These are phyloP conservation scores for Pogonocichla stellata DNA, from an alignment of 2,113 vertebrate genomes.

Conservation along the genomic window DNA sequence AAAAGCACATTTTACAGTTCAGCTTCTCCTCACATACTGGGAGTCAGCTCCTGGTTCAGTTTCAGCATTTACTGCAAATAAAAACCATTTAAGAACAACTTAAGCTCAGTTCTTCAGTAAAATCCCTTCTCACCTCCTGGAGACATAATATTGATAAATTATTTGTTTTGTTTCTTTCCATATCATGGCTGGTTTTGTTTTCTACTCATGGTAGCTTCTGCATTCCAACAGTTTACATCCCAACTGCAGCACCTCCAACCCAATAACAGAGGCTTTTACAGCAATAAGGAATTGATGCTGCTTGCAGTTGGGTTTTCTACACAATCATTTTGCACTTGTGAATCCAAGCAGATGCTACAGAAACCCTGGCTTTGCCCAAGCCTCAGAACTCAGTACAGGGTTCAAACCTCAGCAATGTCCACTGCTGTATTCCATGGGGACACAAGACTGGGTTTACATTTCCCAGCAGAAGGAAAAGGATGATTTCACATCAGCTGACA, in stretches of 20 bases:
- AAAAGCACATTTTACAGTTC: neutral
- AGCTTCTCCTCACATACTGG: neutral
- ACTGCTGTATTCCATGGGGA: neutral
- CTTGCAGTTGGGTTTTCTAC: neutral
- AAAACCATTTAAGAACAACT: neutral
- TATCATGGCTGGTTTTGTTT: neutral
- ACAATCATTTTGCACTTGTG: neutral
- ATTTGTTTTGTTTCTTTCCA: neutral
- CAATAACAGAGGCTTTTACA: neutral
- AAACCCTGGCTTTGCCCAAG: neutral
- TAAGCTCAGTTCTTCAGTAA: neutral
- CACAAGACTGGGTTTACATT: neutral
- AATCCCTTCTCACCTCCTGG: neutral
- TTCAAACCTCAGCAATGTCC: neutral
- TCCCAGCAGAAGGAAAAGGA: neutral
- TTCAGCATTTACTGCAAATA: neutral
- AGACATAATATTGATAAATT: fast-evolving
- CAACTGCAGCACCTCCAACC: neutral
- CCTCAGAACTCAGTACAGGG: neutral
- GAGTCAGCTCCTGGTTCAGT: neutral
- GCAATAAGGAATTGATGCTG: fast-evolving
- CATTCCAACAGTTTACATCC: neutral
- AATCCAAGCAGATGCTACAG: neutral
- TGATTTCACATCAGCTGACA: neutral
- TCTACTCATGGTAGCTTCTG: neutral